These are phyloP conservation scores for Drosophila kuntzei DNA, from an alignment of 2,888 invertebrate genomes.

Conservation along the genomic window DNA sequence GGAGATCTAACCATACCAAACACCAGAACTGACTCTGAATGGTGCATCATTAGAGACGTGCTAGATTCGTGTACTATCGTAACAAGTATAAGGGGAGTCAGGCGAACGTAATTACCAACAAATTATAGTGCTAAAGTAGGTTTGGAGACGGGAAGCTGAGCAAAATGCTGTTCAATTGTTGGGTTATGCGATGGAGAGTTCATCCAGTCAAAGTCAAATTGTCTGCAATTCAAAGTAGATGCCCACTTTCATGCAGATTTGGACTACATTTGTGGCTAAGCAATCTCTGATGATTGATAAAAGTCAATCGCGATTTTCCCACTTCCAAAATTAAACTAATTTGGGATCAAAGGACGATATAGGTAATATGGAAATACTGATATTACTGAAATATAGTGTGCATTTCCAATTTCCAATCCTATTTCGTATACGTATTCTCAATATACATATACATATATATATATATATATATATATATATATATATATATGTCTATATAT, in stretches of 20 bases:
- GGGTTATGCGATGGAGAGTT: slow-evolving; percentile 45
- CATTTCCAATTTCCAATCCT: too few species aligned
- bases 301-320: slow-evolving; percentile 13
- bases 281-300: slow-evolving; percentile 15
- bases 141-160: slow-evolving; percentile 48
- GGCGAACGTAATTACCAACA: slow-evolving; percentile 62
- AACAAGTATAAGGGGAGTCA: slow-evolving; percentile 3
- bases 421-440: too few species aligned
- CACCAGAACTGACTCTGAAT: slow-evolving; percentile 68
- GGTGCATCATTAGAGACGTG: slow-evolving; percentile 78
- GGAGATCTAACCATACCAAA: slow-evolving; percentile 11
- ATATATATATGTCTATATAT: too few species aligned
- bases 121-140: slow-evolving; percentile 68
- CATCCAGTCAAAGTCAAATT: slow-evolving; percentile 52
- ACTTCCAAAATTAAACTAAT: not conserved
- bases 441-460: too few species aligned
- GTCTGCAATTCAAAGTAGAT: slow-evolving; percentile 40
- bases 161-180: slow-evolving; percentile 61
- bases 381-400: too few species aligned
- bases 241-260: slow-evolving; percentile 5
- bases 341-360: not conserved
- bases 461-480: too few species aligned
- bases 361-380: not conserved
- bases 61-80: slow-evolving; percentile 60
- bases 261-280: slow-evolving; percentile 11